Evolutionary conservation across 2,113 vertebrate species (phyloP).

Genomic region (Caranx ignobilis): DNA sequence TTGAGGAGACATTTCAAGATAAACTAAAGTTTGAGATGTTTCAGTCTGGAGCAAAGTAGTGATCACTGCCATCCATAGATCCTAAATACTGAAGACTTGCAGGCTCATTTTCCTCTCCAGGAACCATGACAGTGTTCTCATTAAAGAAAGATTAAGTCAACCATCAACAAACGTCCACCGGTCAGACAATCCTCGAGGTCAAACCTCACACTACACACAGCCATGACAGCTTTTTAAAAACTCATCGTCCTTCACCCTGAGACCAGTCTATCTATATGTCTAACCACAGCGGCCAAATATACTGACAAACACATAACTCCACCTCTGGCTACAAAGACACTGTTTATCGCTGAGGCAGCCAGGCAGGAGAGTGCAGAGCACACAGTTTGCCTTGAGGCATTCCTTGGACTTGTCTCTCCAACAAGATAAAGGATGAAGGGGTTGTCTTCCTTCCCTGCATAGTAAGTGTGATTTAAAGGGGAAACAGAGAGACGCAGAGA

Average conservation of each 20-base stretch:
- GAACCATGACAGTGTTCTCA: not conserved
- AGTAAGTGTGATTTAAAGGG: conserved; percentile 71
- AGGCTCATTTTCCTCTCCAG: not conserved
- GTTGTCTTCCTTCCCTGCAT: conserved; percentile 70
- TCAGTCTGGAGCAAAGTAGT: not conserved
- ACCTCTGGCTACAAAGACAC: conserved; percentile 38
- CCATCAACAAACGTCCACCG: not conserved
- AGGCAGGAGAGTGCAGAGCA: conserved; percentile 33
- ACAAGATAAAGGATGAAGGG: conserved; percentile 67
- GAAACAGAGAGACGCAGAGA: conserved; percentile 58
- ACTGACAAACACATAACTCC: conserved; percentile 49
- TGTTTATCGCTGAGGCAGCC: conserved; percentile 59
- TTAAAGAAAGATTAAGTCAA: not conserved
- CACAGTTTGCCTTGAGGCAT: conserved; percentile 65
- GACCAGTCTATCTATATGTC: conserved; percentile 42
- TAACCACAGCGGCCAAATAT: conserved; percentile 43
- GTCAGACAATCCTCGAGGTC: not conserved
- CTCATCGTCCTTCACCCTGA: conserved; percentile 32
- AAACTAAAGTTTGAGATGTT: not conserved
- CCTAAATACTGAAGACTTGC: not conserved
- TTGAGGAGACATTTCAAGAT: too few relatives aligned
- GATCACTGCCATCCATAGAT: not conserved
- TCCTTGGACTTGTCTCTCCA: conserved; percentile 67
- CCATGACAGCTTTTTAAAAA: not conserved
- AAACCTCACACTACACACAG: conserved; percentile 9